Percentiles rank a stretch among this genome's conserved stretches.
phyloP scores from a whole-genome alignment of 2,888 invertebrate species.

The Emesis russula region DNA sequence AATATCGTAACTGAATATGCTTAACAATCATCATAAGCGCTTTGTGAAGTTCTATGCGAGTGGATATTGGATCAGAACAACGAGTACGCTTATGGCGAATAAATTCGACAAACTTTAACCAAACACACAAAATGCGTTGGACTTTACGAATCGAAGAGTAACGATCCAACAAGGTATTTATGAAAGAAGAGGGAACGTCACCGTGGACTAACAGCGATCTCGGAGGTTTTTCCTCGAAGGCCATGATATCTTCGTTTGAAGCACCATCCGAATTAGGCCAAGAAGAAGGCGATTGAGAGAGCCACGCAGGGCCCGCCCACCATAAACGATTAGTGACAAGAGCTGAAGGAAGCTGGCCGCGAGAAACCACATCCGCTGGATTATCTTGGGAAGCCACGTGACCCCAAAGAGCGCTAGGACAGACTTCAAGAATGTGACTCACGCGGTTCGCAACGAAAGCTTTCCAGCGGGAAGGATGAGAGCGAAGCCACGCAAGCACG shows the following conservation, averaged over 20 bases:
- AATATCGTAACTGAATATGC: too few relatives aligned
- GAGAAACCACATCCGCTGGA: conserved; percentile 26
- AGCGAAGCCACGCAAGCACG: conserved; percentile 55
- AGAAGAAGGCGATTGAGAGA: background rate
- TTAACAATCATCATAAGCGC: too few relatives aligned
- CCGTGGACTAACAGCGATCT: too few relatives aligned
- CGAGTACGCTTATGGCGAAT: background rate
- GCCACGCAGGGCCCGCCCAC: conserved; percentile 57
- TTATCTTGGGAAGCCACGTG: too few relatives aligned
- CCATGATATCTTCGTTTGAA: too few relatives aligned
- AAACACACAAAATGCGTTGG: background rate
- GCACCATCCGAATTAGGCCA: too few relatives aligned
- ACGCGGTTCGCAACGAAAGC: conserved; percentile 73
- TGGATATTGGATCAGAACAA: too few relatives aligned
- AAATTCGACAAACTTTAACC: background rate
- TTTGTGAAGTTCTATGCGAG: too few relatives aligned
- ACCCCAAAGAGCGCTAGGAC: conserved; percentile 23
- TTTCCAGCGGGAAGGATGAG: conserved; percentile 65
- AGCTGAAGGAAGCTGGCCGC: conserved; percentile 30
- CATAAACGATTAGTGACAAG: conserved; percentile 43
- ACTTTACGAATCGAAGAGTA: conserved; percentile 10
- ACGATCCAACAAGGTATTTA: background rate
- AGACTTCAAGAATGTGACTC: conserved; percentile 57
- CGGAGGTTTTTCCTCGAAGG: too few relatives aligned
- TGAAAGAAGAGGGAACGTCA: too few relatives aligned